Base-by-base conservation (phyloP, 2,113 vertebrate species). In the Eira barbara region DNA sequence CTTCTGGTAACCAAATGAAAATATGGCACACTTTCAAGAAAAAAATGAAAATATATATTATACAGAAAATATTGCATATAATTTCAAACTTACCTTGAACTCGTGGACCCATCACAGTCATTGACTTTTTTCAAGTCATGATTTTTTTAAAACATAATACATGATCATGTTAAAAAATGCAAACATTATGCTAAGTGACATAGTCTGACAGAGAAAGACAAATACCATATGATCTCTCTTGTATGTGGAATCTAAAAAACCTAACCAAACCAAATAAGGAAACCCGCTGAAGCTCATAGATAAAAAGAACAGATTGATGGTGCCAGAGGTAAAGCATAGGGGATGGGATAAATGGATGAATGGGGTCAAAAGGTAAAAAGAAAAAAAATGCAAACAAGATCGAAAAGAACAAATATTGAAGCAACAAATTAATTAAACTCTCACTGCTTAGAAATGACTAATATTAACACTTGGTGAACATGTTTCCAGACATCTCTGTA, bases 361-460 rank as follows among this genome's bases (percentile, higher is more conserved):
- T 31, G 17, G 9, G 17, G 76, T 79, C 76, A 79, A 79, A 79
- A 79, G 29, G 29, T 79, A 49, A 79, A 79, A 79, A 49, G 74
- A 34, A 97, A 59, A 93, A 91, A 92, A 83, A 67, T 76, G 14
- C 61, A 89, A 93, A 85, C 31, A 63, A 96, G 80, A 52, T 39
- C 84, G 52, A 84, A 96, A 93, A 94, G 42, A n/a, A 91, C 85
- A 91, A 81, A 91, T 71, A 80, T 11, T 85, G 31, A 93, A 39
- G 86, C 17, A 61, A 80, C 82, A 85, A 49, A 80, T 57, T 59
- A 94, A 79, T n/a, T 57, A 74, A 80, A 84, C 11, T 74, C 69
- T 12, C 29, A 34, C 21, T 61, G 7, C 39, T 47, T 86, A 47
- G 49, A 93, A 78, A 91, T 17, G 80, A 39, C 7, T 23, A 7